phyloP scores from a whole-genome alignment of 2,113 vertebrate genomes.

The Sapayoa aenigma region DNA sequence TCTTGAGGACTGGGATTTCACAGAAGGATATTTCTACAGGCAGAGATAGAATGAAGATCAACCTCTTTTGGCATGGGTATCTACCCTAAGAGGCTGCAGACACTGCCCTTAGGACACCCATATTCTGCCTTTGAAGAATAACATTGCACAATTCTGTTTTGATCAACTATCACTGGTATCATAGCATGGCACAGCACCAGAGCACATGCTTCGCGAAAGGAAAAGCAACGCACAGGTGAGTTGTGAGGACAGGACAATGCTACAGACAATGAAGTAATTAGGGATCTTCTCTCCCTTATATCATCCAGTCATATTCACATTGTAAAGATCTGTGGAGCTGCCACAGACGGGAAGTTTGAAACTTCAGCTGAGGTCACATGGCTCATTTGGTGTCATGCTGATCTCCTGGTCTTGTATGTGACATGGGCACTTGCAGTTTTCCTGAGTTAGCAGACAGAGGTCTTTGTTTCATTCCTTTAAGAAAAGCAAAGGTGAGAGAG shows the following conservation, averaged over 20 bases:
- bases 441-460: slow-evolving; percentile 66
- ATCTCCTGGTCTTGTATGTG: not conserved
- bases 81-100: not conserved
- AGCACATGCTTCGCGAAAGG: not conserved
- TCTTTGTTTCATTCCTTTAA: slow-evolving; percentile 16
- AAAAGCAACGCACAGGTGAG: not conserved
- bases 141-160: not conserved
- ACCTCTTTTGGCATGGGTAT: not conserved
- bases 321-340: not conserved
- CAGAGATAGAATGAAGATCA: not conserved
- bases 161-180: not conserved
- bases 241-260: not conserved
- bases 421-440: slow-evolving; percentile 28
- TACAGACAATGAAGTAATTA: not conserved
- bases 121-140: not conserved
- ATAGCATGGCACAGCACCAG: not conserved
- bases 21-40: not conserved
- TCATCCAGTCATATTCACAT: not conserved
- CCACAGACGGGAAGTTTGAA: not conserved
- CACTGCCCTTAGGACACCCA: rapidly evolving
- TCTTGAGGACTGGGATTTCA: not conserved
- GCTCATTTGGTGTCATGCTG: not conserved
- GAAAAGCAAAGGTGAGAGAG: not conserved
- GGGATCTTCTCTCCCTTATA: not conserved
- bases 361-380: not conserved